Conservation (phyloP, 2,113 vertebrate genomes). For the Synchiropus splendidus region DNA sequence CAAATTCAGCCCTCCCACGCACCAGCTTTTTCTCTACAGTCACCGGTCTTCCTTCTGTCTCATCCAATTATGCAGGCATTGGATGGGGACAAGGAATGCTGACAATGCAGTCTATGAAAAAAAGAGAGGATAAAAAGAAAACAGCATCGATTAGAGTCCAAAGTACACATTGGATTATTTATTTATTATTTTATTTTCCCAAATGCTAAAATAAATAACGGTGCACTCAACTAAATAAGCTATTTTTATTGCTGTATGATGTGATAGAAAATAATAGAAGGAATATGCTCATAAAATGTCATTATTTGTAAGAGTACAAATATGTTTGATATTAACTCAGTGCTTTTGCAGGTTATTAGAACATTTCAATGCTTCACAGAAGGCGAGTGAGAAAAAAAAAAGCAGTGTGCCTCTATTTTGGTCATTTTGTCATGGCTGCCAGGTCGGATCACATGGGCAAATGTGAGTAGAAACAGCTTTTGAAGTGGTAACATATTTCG, state of each 20-base stretch:
- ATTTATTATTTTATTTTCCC: constrained; percentile 44
- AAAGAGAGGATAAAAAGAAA: constrained; percentile 58
- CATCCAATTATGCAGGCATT: too few relatives aligned
- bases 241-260: too few relatives aligned
- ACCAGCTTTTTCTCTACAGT: constrained; percentile 21
- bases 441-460: background rate
- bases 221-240: too few relatives aligned
- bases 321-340: too few relatives aligned
- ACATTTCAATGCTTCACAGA: too few relatives aligned
- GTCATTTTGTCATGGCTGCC: background rate
- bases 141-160: constrained; percentile 59
- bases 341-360: too few relatives aligned
- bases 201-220: constrained; percentile 59
- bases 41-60: background rate
- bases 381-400: background rate
- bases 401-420: too few relatives aligned
- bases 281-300: too few relatives aligned
- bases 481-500: background rate
- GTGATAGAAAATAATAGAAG: too few relatives aligned
- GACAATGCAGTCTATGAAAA: background rate
- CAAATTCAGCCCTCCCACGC: constrained; percentile 33
- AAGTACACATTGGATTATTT: constrained; percentile 56
- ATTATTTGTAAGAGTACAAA: too few relatives aligned
- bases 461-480: background rate
- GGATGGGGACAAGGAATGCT: background rate